Conservation (phyloP, 2,113 vertebrate genomes). For the Eleginops maclovinus region DNA sequence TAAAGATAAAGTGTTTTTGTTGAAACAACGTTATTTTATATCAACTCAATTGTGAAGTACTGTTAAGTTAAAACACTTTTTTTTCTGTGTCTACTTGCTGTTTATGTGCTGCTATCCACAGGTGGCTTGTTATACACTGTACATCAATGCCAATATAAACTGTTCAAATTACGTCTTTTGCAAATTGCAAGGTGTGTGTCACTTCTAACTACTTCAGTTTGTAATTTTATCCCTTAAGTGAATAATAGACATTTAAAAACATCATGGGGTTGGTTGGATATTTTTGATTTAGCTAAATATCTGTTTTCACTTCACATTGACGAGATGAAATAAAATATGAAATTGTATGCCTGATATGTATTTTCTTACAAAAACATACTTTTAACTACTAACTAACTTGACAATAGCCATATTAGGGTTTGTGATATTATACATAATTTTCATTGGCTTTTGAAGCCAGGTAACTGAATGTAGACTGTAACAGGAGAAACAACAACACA, state of each 20-base stretch:
- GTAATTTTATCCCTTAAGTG: slow-evolving; percentile 1
- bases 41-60: neutral
- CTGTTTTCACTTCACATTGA: neutral
- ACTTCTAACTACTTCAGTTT: neutral
- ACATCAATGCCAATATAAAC: neutral
- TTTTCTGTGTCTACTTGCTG: neutral
- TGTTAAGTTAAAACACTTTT: neutral
- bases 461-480: neutral
- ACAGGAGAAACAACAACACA: neutral
- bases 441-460: neutral
- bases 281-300: neutral
- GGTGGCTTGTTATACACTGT: neutral
- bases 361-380: neutral
- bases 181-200: neutral
- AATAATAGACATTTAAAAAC: neutral
- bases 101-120: neutral
- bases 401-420: too few species aligned
- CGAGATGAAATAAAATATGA: too few species aligned
- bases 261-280: neutral
- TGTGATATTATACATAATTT: neutral
- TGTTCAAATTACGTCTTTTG: neutral
- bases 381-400: neutral
- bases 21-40: neutral
- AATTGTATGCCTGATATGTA: neutral
- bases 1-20: too few species aligned